phyloP scores from a whole-genome alignment of 2,888 invertebrate genomes.

The Tridacna crocea region DNA sequence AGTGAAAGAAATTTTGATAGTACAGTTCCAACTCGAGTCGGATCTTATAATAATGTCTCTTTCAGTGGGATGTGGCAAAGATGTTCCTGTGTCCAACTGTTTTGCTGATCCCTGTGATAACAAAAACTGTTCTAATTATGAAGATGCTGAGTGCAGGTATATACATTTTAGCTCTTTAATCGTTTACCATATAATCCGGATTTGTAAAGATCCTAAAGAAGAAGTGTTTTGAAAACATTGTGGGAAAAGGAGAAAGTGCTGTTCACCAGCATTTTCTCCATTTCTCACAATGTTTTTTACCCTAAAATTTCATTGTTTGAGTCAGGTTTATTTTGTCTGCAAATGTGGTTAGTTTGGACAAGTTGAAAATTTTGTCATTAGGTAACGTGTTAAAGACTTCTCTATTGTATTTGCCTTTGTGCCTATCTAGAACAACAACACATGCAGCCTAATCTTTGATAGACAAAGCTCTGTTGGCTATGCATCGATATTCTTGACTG shows the following conservation, averaged over 20 bases:
- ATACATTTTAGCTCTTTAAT: neutral
- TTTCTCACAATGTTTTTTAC: neutral
- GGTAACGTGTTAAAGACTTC: too few species aligned
- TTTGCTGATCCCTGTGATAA: constrained; percentile 18
- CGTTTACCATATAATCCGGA: neutral
- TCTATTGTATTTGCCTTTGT: too few species aligned
- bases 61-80: constrained; percentile 24
- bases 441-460: too few species aligned
- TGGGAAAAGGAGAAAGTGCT: neutral
- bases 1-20: too few species aligned
- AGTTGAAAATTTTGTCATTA: too few species aligned
- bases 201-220: neutral
- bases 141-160: constrained; percentile 32
- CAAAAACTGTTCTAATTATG: constrained; percentile 24
- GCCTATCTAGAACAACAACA: too few species aligned
- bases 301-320: too few species aligned
- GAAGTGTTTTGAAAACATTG: neutral
- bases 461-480: too few species aligned
- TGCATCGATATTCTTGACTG: too few species aligned
- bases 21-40: neutral
- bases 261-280: neutral
- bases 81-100: constrained; percentile 11
- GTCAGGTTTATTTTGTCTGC: too few species aligned
- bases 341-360: too few species aligned
- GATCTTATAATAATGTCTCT: neutral